Percentiles rank a stretch among this genome's conserved stretches.
These are phyloP conservation scores for Lepus europaeus DNA, from an alignment of 2,113 vertebrate species.

Conservation along the genomic window DNA sequence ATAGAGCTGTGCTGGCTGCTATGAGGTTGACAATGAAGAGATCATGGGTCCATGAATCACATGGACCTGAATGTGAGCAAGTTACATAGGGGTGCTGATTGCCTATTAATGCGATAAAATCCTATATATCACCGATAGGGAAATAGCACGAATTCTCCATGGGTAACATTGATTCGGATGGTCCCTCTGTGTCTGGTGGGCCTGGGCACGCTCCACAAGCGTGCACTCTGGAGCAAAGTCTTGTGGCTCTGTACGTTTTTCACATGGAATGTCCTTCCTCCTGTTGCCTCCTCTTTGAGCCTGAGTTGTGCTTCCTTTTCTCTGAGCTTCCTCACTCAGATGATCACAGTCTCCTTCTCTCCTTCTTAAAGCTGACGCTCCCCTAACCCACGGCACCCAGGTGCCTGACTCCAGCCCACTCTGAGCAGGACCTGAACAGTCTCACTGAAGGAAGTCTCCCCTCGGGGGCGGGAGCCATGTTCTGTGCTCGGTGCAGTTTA, in stretches of 20 bases:
- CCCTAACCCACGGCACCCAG: too few relatives aligned
- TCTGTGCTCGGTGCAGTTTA: slow-evolving; percentile 30
- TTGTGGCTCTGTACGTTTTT: rapidly evolving
- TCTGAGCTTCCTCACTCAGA: rapidly evolving
- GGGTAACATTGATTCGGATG: rapidly evolving
- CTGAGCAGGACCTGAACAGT: neutral
- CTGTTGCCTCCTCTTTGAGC: rapidly evolving
- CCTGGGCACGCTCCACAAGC: too few relatives aligned
- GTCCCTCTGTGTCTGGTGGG: neutral
- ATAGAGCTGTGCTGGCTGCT: rapidly evolving
- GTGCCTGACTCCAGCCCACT: neutral
- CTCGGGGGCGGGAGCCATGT: neutral
- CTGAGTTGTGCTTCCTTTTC: neutral
- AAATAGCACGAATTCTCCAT: rapidly evolving
- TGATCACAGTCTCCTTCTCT: neutral
- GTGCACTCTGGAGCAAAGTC: neutral
- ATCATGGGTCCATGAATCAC: neutral
- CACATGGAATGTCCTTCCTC: rapidly evolving
- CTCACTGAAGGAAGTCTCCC: slow-evolving; percentile 36
- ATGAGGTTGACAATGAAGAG: rapidly evolving
- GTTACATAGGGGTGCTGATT: rapidly evolving
- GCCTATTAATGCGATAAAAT: too few relatives aligned
- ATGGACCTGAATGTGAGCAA: rapidly evolving
- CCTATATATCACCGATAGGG: neutral
- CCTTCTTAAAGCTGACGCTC: rapidly evolving